phyloP scores from a whole-genome alignment of 2,888 invertebrate genomes.

The Noctua fimbriata region DNA sequence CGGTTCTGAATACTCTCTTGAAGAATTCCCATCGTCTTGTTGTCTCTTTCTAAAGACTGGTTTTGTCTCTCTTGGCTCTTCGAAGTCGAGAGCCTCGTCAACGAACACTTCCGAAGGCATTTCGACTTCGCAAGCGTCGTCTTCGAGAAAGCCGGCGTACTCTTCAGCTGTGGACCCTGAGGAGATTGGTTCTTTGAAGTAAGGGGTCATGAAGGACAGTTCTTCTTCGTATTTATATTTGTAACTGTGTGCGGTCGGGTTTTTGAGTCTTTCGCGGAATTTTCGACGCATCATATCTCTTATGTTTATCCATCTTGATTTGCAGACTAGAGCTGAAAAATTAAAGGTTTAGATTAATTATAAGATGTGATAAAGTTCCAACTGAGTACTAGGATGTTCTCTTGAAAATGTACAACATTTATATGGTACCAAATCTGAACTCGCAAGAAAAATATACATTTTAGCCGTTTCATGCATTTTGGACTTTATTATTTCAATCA shows the following conservation, averaged over 20 bases:
- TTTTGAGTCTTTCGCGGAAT: slow-evolving; percentile 77
- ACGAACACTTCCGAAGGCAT: slow-evolving; percentile 75
- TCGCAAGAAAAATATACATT: background rate
- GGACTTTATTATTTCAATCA: background rate
- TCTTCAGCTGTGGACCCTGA: slow-evolving; percentile 68
- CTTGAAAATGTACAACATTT: background rate
- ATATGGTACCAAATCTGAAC: background rate
- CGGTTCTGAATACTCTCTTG: slow-evolving; percentile 56
- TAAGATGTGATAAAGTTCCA: background rate
- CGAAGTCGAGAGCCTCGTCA: slow-evolving; percentile 70
- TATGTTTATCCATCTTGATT: slow-evolving; percentile 85
- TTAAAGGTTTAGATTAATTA: background rate
- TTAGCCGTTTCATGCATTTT: background rate
- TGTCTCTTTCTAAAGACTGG: slow-evolving; percentile 70
- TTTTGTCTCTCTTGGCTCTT: slow-evolving; percentile 76
- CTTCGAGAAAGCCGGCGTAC: slow-evolving; percentile 75
- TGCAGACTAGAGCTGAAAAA: slow-evolving; percentile 81
- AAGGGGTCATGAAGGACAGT: slow-evolving; percentile 81
- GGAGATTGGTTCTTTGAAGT: slow-evolving; percentile 75
- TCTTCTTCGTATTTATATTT: slow-evolving; percentile 86
- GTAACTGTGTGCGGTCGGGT: slow-evolving; percentile 76
- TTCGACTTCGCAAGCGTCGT: slow-evolving; percentile 72
- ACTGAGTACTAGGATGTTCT: background rate
- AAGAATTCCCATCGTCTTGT: slow-evolving; percentile 57
- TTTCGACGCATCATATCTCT: slow-evolving; percentile 85